Evolutionary conservation across 2,113 vertebrate genomes (phyloP), one percentile per base, ranked within the genome.

Genomic region (Percina caprodes): DNA sequence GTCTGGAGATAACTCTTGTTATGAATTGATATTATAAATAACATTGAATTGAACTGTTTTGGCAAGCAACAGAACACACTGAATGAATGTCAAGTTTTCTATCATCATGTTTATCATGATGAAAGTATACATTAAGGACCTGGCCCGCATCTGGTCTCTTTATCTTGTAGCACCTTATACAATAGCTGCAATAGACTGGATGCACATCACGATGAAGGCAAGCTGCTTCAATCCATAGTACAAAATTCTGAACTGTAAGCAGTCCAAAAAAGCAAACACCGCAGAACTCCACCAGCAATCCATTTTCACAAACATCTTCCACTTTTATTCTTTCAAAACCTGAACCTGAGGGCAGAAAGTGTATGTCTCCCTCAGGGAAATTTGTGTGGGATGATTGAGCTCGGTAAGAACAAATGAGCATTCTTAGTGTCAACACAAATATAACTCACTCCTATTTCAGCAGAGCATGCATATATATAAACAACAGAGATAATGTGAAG

Each of bases 301-400:
- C 69, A 77, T 65, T 90, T 42, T 78, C 59, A 72, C 54, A 52
- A 56, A 46, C 16, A 68, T 30, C 23, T n/a, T 42, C 3, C 33
- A 51, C 19, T 3, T 58, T 6, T 15, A 72, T 15, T n/a, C 42
- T 42, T 15, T 15, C 13, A 48, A 66, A 66, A 46, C 26, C 45
- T 67, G 16, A 68, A 56, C 19, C 18, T 72, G 19, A 15, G 5
- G 23, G 12, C 6, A 30, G 12, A 60, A 60, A 16, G 0, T 5
- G 2, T 21, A 19, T 46, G 9, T 26, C 6, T 11, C 42, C 46
- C 23, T 13, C 46, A 48, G 24, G 23, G 23, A 48, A 14, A n/a
- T n/a, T 14, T 33, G 46, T 48, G 11, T 35, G 16, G 16, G 13
- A n/a, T 61, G 58, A 23, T 18, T 35, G 21, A 62, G 67, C 69